Evolutionary conservation across 2,888 invertebrate species (phyloP), one percentile per base, ranked within the genome.

Genomic region (Phragmatobia fuliginosa): DNA sequence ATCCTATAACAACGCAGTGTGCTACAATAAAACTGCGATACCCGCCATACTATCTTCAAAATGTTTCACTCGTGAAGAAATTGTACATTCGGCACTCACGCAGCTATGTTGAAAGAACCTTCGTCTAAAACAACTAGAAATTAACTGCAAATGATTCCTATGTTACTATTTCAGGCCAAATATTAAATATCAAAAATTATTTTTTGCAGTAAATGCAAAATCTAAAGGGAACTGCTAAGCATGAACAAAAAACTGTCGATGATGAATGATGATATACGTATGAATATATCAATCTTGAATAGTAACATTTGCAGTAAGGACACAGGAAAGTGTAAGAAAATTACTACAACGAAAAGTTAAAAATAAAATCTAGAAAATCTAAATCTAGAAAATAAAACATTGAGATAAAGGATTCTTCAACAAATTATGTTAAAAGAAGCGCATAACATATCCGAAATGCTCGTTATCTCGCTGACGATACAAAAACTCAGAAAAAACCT

Each of bases 401-500:
- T 74, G 74, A 79, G 76, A 80, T 84, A 88, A 58, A 32, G 8
- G 81, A 83, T 38, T 16, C n/a, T 41, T 68, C 82, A 85, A 87
- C 83, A 87, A 87, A 88, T 88, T 88, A 88, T 88, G 85, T 82
- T 85, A 83, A 81, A 82, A 76, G 68, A 61, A 76, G 45, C 68
- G 52, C 73, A 77, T 72, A 67, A 72, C 70, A 70, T 74, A 87
- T 84, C 85, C 84, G 79, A 81, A 82, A 73, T 66, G 85, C 88
- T 90, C 89, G 90, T 91, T 91, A 90, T 91, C 87, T 87, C 75
- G 88, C 88, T 91, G 88, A 91, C 87, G 88, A 81, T 81, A 89
- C 88, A 90, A 90, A 92, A 92, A 90, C 81, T 81, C 68, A 61
- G 73, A 85, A 88, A 87, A 66, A 87, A 89, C 88, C 86, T 84